phyloP scores from a whole-genome alignment of 1,140 invertebrate genomes.

The Ostrea denselamellosa region DNA sequence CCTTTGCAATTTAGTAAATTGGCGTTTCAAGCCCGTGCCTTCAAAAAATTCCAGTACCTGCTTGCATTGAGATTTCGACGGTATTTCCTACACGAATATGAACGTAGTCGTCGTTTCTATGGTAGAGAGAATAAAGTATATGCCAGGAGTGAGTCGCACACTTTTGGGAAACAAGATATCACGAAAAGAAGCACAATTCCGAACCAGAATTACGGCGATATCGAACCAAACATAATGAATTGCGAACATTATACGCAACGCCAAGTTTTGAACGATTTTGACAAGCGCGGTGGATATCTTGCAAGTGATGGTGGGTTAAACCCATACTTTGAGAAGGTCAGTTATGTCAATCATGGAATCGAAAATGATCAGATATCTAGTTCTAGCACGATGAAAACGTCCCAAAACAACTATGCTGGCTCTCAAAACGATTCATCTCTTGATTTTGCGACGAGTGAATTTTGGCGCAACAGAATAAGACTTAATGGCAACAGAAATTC shows the following conservation, averaged over 20 bases:
- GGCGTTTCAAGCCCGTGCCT: not conserved
- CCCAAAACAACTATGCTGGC: not conserved
- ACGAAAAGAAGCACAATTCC: not conserved
- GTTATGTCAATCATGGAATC: not conserved
- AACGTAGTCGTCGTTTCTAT: not conserved
- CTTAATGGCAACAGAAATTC: not conserved
- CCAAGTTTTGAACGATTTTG: not conserved
- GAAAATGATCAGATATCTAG: not conserved
- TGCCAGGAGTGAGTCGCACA: not conserved
- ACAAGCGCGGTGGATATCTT: not conserved
- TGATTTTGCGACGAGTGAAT: not conserved
- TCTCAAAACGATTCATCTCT: not conserved
- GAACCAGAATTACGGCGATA: not conserved
- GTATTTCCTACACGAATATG: not conserved
- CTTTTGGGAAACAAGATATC: not conserved
- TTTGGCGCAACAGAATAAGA: not conserved
- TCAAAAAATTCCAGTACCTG: constrained; percentile 16
- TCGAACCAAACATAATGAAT: not conserved
- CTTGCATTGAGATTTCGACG: not conserved
- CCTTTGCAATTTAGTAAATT: not conserved
- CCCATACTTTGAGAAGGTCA: not conserved
- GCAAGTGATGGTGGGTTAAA: not conserved
- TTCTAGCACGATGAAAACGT: not conserved
- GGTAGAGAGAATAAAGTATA: not conserved
- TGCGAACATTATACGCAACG: not conserved